Evolutionary conservation across 2,888 invertebrate species (phyloP), one percentile per base, ranked within the genome.

Genomic region (Ommatoiulus sabulosus): DNA sequence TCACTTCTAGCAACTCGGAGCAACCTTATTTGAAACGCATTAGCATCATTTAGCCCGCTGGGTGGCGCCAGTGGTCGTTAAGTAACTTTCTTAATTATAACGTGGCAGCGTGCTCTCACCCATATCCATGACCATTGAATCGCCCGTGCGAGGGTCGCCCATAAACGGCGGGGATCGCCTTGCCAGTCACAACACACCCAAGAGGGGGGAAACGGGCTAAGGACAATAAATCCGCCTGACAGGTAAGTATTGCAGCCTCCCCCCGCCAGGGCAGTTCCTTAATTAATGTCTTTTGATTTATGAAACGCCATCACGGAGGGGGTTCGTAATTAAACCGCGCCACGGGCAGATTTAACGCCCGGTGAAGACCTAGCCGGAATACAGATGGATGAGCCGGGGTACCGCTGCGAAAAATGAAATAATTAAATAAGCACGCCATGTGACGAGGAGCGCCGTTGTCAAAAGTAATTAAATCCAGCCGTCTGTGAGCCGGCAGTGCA

Each of bases 281-380:
- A 84, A 84, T 84, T 84, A 84, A 84, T 84, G 44, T 44, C 84
- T 84, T 44, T 84, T 84, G 84, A 84, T 84, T 84, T 84, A 84
- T 84, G 84, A 84, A 84, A 84, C 84, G 84, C 84, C 44, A 44
- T 35, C 84, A 84, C 84, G 44, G 84, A 44, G 44, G 84, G 84
- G 84, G 44, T 12, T 84, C 44, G 44, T 84, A 84, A 84, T 84
- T 84, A 84, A 84, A 84, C 44, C 84, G 43, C 44, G 5, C 44
- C 43, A 84, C 84, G n/a, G 63, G 63, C 84, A 84, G 44, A 84
- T 84, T 84, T 84, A 44, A 84, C 44, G 84, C 84, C 43, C 5
- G n/a, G 44, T 5, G 17, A 84, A 84, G 43, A 44, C 44, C n/a
- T n/a, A 63, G n/a, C 63, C 63, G 17, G 63, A 84, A 84, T 44